Evolutionary conservation across 2,113 vertebrate species (phyloP).

Genomic region (Callipepla californica): DNA sequence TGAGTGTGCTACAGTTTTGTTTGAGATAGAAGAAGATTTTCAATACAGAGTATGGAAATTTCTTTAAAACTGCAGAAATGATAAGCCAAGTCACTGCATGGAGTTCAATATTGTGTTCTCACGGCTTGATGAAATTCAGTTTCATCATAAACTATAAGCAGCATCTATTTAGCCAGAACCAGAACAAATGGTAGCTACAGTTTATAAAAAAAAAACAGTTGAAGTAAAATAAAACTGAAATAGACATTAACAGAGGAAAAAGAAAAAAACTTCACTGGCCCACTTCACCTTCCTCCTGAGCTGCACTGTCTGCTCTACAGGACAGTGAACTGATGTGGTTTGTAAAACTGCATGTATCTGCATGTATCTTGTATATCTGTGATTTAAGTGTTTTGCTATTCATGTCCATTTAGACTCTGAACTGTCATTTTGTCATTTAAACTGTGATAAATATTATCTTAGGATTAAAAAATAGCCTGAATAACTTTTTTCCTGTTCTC

Average conservation of each 20-base stretch:
- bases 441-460: rapidly evolving
- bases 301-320: rapidly evolving
- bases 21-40: not conserved
- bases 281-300: rapidly evolving
- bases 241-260: not conserved
- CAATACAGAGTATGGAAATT: not conserved
- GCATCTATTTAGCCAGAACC: not conserved
- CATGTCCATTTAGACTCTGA: not conserved
- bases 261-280: not conserved
- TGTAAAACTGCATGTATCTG: not conserved
- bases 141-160: not conserved
- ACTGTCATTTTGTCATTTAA: not conserved
- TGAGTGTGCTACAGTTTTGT: not conserved
- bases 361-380: not conserved
- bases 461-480: not conserved
- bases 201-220: not conserved
- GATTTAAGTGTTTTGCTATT: not conserved
- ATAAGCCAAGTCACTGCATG: not conserved
- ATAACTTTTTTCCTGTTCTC: not conserved
- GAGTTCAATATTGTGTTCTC: not conserved
- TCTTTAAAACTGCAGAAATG: not conserved
- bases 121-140: not conserved
- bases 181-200: not conserved
- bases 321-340: not conserved
- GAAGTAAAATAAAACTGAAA: rapidly evolving